A percentile compares a stretch with the other conserved stretches of the same genome.
These are phyloP conservation scores for Propithecus perrieri DNA, from an alignment of 2,797 vertebrate genomes.

Conservation along the genomic window DNA sequence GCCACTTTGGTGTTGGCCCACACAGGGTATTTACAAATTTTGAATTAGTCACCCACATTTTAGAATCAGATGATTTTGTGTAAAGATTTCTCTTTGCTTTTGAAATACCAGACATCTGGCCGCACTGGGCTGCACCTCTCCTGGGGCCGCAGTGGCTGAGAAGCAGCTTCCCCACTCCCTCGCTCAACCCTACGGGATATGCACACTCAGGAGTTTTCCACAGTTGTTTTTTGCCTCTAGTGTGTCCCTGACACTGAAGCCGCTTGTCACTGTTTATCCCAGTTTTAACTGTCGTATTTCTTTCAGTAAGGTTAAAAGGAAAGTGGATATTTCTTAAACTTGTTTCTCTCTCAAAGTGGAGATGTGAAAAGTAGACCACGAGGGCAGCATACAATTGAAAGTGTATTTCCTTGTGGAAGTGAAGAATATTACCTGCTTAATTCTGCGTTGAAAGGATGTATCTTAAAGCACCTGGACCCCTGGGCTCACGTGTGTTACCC, in stretches of 20 bases:
- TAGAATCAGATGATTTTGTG: constrained; percentile 4
- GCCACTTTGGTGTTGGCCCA: not conserved
- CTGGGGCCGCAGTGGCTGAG: not conserved
- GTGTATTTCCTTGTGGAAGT: not conserved
- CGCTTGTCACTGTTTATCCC: not conserved
- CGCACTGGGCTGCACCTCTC: not conserved
- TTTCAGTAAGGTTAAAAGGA: not conserved
- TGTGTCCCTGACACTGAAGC: not conserved
- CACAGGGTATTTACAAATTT: constrained; percentile 28
- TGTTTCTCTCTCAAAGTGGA: not conserved
- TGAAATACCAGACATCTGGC: not conserved
- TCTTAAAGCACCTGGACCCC: not conserved
- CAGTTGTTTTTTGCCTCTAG: not conserved
- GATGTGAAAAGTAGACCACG: not conserved
- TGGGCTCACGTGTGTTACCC: not conserved
- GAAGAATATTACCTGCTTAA: not conserved
- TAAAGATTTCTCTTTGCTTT: constrained; percentile 18
- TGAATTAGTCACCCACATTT: constrained; percentile 44
- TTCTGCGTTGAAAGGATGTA: not conserved
- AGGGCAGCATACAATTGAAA: not conserved
- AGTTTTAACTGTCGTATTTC: not conserved
- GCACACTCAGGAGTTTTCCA: not conserved
- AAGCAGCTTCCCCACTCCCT: not conserved
- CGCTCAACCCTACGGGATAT: accelerated
- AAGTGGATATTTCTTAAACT: not conserved